Evolutionary conservation across 2,888 invertebrate species (phyloP).

Genomic region (Encarsia formosa): DNA sequence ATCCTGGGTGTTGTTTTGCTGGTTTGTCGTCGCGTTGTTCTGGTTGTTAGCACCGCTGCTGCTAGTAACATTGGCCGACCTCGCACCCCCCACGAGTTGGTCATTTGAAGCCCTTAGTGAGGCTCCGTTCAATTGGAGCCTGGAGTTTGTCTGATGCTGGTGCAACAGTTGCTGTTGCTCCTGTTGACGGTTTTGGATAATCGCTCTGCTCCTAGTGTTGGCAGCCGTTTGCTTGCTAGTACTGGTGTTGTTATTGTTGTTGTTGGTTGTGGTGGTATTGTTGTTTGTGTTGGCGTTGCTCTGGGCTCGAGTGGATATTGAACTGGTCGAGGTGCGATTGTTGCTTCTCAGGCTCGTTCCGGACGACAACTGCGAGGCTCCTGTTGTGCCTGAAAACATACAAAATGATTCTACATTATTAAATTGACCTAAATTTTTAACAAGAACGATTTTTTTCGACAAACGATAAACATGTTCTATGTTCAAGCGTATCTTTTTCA

Average conservation of each 20-base stretch:
- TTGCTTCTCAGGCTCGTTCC: constrained; percentile 13
- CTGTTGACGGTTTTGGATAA: background rate
- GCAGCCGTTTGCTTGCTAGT: background rate
- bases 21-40: constrained; percentile 48
- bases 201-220: background rate
- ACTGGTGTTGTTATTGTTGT: constrained; percentile 10
- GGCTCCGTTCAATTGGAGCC: background rate
- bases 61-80: background rate
- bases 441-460: no score
- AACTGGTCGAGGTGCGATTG: background rate
- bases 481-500: no score
- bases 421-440: no score
- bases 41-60: constrained; percentile 10
- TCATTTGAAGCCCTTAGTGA: background rate
- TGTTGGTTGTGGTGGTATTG: no score
- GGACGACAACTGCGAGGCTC: constrained; percentile 7
- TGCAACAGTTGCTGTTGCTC: constrained; percentile 1
- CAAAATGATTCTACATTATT: no score
- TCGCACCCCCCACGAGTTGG: background rate
- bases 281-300: background rate
- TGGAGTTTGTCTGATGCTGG: background rate
- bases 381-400: background rate
- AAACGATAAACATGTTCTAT: no score
- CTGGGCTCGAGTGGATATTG: background rate
- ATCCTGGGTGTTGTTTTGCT: no score